Conservation (phyloP, 2,113 vertebrate genomes). For the Fregata magnificens region DNA sequence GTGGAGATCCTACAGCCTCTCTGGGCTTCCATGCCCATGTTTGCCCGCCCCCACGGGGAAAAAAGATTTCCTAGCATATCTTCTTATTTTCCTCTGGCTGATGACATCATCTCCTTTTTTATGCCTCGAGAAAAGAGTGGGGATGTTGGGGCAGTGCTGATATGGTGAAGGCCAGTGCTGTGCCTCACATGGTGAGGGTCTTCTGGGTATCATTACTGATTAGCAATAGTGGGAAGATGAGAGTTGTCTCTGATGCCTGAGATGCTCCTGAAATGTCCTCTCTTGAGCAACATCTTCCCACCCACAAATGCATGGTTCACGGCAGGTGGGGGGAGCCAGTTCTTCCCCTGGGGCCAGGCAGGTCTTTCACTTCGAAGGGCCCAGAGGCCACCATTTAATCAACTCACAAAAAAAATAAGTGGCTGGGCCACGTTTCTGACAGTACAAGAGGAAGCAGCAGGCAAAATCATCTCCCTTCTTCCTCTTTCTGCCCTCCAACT, state of each 20-base stretch:
- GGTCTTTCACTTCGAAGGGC: neutral
- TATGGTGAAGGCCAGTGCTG: neutral
- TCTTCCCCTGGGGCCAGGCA: neutral
- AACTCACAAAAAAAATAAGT: neutral
- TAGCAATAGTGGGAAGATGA: neutral
- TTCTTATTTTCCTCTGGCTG: neutral
- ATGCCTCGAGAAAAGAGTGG: neutral
- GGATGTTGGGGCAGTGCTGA: neutral
- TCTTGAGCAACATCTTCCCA: neutral
- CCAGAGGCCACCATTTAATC: neutral
- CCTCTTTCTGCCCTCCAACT: neutral
- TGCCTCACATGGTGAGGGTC: neutral
- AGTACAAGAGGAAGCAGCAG: neutral
- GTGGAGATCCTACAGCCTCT: neutral
- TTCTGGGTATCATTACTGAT: neutral
- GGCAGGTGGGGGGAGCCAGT: neutral
- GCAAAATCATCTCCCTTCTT: neutral
- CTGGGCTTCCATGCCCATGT: neutral
- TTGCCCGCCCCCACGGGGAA: fast-evolving
- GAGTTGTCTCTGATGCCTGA: neutral
- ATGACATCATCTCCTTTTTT: neutral
- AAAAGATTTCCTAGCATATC: neutral
- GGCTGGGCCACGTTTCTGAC: neutral
- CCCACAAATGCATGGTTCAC: neutral
- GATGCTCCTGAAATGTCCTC: neutral